Evolutionary conservation across 2,888 invertebrate genomes (phyloP).

Genomic region (Tiphia femorata): DNA sequence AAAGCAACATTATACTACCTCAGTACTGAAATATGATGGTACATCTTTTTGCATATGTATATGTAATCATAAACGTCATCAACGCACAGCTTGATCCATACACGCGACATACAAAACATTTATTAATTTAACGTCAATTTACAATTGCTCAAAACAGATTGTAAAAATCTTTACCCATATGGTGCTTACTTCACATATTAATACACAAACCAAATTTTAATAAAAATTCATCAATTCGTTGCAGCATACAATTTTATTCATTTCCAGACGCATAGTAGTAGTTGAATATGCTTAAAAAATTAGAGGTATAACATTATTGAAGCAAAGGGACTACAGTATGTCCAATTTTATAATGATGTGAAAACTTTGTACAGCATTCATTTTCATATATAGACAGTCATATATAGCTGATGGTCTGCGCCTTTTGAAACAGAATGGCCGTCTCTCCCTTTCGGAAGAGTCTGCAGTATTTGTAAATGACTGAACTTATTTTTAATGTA

Average conservation of each 20-base stretch:
- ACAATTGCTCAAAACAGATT: no score
- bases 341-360: no score
- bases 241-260: no score
- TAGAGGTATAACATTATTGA: conserved; percentile 7
- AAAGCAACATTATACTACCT: conserved; percentile 48
- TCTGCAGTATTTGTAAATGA: conserved; percentile 55
- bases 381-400: conserved; percentile 33
- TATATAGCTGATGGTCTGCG: conserved; percentile 23
- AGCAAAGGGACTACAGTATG: conserved; percentile 10
- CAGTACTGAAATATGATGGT: conserved; percentile 37
- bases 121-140: no score
- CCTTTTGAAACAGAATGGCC: conserved; percentile 40
- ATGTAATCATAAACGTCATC: neutral
- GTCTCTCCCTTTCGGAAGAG: conserved; percentile 54
- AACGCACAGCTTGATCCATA: conserved; percentile 1
- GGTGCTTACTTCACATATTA: neutral
- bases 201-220: no score
- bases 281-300: no score
- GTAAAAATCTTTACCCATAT: no score
- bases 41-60: conserved; percentile 9
- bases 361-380: conserved; percentile 33
- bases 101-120: no score
- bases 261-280: no score
- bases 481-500: conserved; percentile 57
- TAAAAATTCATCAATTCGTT: no score